Base-by-base conservation (phyloP, 1,140 invertebrate genomes). In the Hermatobates lingyangjiaoensis region DNA sequence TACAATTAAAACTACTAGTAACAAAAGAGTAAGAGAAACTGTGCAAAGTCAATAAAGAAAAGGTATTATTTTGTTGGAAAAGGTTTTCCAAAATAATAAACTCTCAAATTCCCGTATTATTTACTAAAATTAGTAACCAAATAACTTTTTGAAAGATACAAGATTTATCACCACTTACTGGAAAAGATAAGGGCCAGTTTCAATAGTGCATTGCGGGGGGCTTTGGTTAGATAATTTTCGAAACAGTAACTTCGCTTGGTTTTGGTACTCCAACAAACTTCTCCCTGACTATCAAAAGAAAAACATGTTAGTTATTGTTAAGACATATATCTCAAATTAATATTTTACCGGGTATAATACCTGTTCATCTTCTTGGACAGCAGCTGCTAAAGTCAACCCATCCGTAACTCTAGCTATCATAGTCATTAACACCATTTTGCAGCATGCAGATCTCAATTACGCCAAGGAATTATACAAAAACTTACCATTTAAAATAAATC, bases 171-270 rank as follows among this genome's bases (percentile, higher is more conserved):
- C 2, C 59, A 83, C 89, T 82, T 76, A 98, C 94, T 98, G 94
- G 66, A 98, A 99, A 65, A 96, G 75, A 73, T 90, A 96, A 55
- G 83, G 81, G 53, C 91, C 92, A 53, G 92, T 93, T 74, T 98
- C 93, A 62, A 99, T 88, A 56, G 86, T 91, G 68, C 93, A 96
- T 65, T 86, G 77, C 7, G 75, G 63, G 47, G 94, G 93, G 52
- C 91, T 91, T 59, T 90, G 79, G 24, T 75, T 74, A 52, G 80
- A 83, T 60, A 98, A 71, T 71, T 95, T 96, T 60, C 87, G 79
- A 71, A 98, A 97, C 52, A 99, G 71, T 79, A 95, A 86, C 74
- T 99, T 99, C n/a, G 95, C 95, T 73, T 99, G 94, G 68, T 92
- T 96, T 68, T 98, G 94, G 68, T 97, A 99, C 61, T 98, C 94